Evolutionary conservation across 2,888 invertebrate species (phyloP).

Genomic region (Microctonus hyperodae): DNA sequence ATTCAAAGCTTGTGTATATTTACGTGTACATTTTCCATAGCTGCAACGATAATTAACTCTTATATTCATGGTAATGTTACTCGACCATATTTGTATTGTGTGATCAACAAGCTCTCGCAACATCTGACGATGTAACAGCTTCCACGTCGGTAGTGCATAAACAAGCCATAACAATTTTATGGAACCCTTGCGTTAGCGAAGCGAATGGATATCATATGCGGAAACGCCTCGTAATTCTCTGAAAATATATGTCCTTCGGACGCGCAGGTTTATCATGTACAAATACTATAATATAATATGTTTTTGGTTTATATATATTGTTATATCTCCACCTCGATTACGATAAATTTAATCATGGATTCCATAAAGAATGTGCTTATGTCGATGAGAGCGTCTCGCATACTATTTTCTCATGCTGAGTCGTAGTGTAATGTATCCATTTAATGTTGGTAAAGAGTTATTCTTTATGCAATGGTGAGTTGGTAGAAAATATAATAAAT

Average conservation of each 20-base stretch:
- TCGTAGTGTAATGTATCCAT: no score
- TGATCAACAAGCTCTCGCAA: slow-evolving; percentile 28
- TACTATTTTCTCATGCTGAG: no score
- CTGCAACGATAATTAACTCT: background rate
- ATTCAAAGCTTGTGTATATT: slow-evolving; percentile 1
- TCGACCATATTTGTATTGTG: background rate
- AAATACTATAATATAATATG: slow-evolving; percentile 40
- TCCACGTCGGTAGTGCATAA: slow-evolving; percentile 51
- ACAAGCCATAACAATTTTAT: slow-evolving; percentile 59
- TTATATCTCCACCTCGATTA: no score
- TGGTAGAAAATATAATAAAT: no score
- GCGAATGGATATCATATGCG: slow-evolving; percentile 36
- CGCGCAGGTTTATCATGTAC: slow-evolving; percentile 11
- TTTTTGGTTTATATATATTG: no score
- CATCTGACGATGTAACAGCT: slow-evolving; percentile 47
- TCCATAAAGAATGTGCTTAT: no score
- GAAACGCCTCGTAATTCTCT: slow-evolving; percentile 31
- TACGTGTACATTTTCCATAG: background rate
- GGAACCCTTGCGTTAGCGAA: slow-evolving; percentile 38
- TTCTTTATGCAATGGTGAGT: no score
- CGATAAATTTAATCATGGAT: no score
- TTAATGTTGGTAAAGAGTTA: no score
- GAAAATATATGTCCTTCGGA: slow-evolving; percentile 21
- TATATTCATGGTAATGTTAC: background rate
- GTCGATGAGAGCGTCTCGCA: no score